A percentile compares a stretch with the other conserved stretches of the same genome.
Evolutionary conservation across 2,797 vertebrate genomes (phyloP).

Genomic region (Thripadectes ignobilis): DNA sequence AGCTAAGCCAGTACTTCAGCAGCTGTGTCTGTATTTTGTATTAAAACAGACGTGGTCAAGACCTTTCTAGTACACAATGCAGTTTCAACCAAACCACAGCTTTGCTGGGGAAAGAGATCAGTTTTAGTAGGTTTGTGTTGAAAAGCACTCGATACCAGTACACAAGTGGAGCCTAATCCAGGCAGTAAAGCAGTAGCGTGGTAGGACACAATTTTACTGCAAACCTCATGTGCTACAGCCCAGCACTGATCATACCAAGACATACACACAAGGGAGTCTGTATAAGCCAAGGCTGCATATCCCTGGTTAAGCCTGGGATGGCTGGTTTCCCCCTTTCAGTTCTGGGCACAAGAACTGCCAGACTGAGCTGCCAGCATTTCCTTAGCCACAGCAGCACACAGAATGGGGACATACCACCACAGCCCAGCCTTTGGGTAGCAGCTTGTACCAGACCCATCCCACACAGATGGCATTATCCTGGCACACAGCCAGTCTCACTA

Average conservation of each 20-base stretch:
- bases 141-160: not conserved
- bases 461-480: accelerated
- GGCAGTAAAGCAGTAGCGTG: accelerated
- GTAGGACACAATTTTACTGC: not conserved
- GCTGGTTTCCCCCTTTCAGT: not conserved
- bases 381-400: accelerated
- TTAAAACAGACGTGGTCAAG: not conserved
- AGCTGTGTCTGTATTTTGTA: not conserved
- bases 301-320: not conserved
- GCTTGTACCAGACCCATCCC: not conserved
- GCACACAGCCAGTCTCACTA: not conserved
- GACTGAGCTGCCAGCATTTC: not conserved
- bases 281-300: not conserved
- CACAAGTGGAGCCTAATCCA: not conserved
- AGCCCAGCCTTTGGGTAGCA: not conserved
- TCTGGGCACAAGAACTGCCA: not conserved
- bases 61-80: not conserved
- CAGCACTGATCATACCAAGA: not conserved
- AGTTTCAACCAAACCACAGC: not conserved
- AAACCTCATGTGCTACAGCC: accelerated
- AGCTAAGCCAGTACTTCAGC: not conserved
- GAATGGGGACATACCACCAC: accelerated
- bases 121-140: not conserved
- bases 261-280: not conserved
- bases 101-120: not conserved